A percentile compares a stretch with the other conserved stretches of the same genome.
phyloP scores from a whole-genome alignment of 2,797 vertebrate genomes.

The Lutjanus campechanus region DNA sequence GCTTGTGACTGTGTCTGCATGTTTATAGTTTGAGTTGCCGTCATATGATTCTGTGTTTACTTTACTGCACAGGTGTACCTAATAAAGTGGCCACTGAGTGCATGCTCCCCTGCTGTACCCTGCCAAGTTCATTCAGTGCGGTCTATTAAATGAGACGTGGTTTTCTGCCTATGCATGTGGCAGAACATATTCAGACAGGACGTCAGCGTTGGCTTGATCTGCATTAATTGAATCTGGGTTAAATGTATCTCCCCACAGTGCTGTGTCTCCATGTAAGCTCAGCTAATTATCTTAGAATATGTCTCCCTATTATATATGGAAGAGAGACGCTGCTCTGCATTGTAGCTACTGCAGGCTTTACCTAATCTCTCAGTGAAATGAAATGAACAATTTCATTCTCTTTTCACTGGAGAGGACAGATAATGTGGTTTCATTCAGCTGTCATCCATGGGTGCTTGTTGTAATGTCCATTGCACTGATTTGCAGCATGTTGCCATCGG shows the following conservation, averaged over 20 bases:
- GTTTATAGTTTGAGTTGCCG: not conserved
- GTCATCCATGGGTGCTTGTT: slow-evolving; percentile 1
- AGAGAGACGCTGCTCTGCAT: slow-evolving; percentile 17
- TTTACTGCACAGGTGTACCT: slow-evolving; percentile 19
- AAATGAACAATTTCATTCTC: slow-evolving; percentile 26
- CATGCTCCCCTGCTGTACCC: slow-evolving; percentile 7
- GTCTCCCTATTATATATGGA: slow-evolving; percentile 41
- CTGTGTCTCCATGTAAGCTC: slow-evolving; percentile 45
- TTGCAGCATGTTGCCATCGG: not conserved
- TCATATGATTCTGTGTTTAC: not conserved
- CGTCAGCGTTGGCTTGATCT: slow-evolving; percentile 44
- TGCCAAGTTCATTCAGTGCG: slow-evolving; percentile 11
- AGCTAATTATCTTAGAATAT: slow-evolving; percentile 60
- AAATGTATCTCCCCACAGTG: slow-evolving; percentile 49
- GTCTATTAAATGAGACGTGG: slow-evolving; percentile 26
- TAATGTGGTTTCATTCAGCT: slow-evolving; percentile 19
- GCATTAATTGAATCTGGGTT: slow-evolving; percentile 61
- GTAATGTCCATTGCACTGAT: slow-evolving; percentile 12
- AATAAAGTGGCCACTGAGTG: slow-evolving; percentile 5
- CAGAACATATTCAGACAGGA: slow-evolving; percentile 26
- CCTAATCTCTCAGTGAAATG: slow-evolving; percentile 40
- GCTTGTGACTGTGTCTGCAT: not conserved
- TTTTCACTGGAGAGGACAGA: slow-evolving; percentile 36
- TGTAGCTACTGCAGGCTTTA: slow-evolving; percentile 30
- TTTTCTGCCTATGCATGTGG: slow-evolving; percentile 28